These are phyloP conservation scores for Hylaeus anthracinus DNA, from an alignment of 1,140 invertebrate species.

Conservation along the genomic window DNA sequence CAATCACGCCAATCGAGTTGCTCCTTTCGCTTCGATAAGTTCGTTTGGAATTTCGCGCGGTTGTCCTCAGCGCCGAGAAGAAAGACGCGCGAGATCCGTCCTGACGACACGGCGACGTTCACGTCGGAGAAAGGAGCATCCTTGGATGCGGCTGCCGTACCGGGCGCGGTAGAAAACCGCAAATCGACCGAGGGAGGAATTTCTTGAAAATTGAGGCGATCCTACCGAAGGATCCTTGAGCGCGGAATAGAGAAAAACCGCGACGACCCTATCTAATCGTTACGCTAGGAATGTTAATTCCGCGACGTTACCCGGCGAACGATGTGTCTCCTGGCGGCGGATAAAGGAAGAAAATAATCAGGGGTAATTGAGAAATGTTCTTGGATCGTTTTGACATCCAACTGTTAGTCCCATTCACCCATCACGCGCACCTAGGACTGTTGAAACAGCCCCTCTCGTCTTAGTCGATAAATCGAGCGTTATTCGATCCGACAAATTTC, in stretches of 20 bases:
- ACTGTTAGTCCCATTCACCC: background rate
- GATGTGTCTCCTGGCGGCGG: background rate
- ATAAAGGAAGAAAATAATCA: conserved; percentile 11
- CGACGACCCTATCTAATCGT: conserved; percentile 48
- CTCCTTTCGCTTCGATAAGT: background rate
- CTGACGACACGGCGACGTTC: conserved; percentile 5
- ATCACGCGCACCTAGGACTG: too few species aligned
- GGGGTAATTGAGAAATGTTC: conserved; percentile 1
- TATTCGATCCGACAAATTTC: too few species aligned
- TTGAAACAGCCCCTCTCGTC: too few species aligned
- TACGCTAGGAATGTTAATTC: conserved; percentile 55
- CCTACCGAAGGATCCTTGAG: conserved; percentile 50
- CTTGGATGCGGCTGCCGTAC: conserved; percentile 56
- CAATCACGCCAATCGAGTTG: background rate
- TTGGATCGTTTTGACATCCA: background rate
- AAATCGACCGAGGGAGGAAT: conserved; percentile 50
- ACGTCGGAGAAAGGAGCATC: conserved; percentile 57
- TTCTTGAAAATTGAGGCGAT: conserved; percentile 58
- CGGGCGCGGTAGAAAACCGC: conserved; percentile 56
- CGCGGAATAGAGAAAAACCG: conserved; percentile 61
- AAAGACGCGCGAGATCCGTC: background rate
- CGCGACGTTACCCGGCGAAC: background rate
- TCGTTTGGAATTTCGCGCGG: conserved; percentile 17
- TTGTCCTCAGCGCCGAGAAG: conserved; percentile 20
- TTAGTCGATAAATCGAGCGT: too few species aligned